These are phyloP conservation scores for Halcyon smyrnensis DNA, from an alignment of 2,797 vertebrate genomes.

Conservation along the genomic window DNA sequence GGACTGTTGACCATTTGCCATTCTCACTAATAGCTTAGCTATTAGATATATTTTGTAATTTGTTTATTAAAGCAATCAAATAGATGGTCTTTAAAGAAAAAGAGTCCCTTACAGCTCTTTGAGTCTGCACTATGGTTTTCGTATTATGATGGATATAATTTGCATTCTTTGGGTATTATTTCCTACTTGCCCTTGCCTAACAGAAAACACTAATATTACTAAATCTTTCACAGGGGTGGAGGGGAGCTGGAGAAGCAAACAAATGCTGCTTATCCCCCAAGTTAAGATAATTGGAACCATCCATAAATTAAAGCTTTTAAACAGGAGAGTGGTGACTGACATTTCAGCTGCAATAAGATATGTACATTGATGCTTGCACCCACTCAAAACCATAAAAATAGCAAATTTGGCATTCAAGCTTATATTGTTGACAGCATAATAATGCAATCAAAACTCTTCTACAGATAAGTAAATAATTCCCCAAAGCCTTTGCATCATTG, in stretches of 20 bases:
- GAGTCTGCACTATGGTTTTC: background rate
- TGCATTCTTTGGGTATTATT: background rate
- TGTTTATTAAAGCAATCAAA: background rate
- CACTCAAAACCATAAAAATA: slow-evolving; percentile 17
- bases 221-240: background rate
- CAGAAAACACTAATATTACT: background rate
- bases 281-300: background rate
- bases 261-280: background rate
- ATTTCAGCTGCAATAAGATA: background rate
- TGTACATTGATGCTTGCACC: background rate
- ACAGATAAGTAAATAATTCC: background rate
- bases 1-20: background rate
- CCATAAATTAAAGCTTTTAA: background rate
- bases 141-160: background rate
- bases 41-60: background rate
- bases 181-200: background rate
- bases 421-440: slow-evolving; percentile 1
- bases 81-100: background rate
- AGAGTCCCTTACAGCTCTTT: background rate
- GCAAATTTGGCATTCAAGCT: background rate
- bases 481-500: background rate
- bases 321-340: background rate
- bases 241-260: background rate
- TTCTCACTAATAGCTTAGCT: background rate
- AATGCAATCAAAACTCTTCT: slow-evolving; percentile 1